These are phyloP conservation scores for Euthynnus affinis DNA, from an alignment of 2,797 vertebrate genomes.

Conservation along the genomic window DNA sequence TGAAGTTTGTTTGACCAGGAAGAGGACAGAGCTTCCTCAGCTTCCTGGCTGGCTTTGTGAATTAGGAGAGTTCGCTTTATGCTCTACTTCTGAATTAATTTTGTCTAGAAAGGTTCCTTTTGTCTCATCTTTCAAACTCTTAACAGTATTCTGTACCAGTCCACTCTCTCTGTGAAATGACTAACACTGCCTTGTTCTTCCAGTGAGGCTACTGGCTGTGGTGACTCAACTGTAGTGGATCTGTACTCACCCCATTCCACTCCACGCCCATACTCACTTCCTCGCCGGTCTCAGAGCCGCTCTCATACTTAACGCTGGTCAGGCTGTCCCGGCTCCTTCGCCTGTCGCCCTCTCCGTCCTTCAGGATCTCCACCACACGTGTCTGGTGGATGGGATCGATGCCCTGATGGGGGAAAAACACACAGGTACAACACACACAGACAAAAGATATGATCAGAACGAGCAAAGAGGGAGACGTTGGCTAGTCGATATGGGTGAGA, in stretches of 20 bases:
- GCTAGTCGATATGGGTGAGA: not conserved
- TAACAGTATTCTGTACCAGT: constrained; percentile 50
- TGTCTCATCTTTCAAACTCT: no score
- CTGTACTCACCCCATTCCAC: constrained; percentile 99
- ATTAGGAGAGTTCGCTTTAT: not conserved
- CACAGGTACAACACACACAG: constrained; percentile 32
- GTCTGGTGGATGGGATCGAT: constrained; percentile 96
- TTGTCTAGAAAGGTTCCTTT: not conserved
- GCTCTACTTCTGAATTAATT: not conserved
- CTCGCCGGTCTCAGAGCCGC: constrained; percentile 93
- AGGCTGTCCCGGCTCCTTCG: constrained; percentile 89
- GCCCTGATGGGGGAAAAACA: constrained; percentile 85
- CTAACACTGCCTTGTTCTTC: constrained; percentile 48
- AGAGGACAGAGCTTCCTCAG: not conserved
- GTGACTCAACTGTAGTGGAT: constrained; percentile 83
- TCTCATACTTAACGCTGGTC: constrained; percentile 95
- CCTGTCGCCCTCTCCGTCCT: constrained; percentile 90
- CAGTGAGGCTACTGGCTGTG: constrained; percentile 43
- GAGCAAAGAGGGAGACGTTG: not conserved
- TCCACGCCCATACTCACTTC: constrained; percentile 99
- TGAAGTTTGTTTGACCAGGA: not conserved
- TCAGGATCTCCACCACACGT: constrained; percentile 96
- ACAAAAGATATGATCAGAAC: not conserved
- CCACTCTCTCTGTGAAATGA: constrained; percentile 37
- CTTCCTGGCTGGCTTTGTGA: constrained; percentile 18